Percentiles rank a stretch among this genome's conserved stretches.
These are phyloP conservation scores for Papilio gigon DNA, from an alignment of 2,888 invertebrate genomes.

Conservation along the genomic window DNA sequence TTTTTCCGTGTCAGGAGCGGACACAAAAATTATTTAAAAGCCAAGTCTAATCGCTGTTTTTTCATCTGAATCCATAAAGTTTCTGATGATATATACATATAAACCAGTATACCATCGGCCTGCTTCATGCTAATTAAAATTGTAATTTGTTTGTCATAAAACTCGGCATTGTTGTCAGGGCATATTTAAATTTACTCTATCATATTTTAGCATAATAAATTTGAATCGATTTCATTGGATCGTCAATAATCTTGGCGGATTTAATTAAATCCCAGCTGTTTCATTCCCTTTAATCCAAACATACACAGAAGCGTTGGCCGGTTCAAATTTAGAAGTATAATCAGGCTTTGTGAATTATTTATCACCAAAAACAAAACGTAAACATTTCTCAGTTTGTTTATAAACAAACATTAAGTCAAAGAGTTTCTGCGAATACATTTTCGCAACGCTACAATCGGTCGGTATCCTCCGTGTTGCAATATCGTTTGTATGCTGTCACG, in stretches of 20 bases:
- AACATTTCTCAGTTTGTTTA: constrained; percentile 23
- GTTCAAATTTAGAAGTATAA: constrained; percentile 1
- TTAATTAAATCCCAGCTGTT: background rate
- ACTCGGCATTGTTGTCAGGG: background rate
- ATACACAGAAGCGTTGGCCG: constrained; percentile 4
- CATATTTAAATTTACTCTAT: background rate
- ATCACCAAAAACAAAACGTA: constrained; percentile 23
- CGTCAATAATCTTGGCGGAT: background rate
- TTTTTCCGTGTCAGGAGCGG: background rate
- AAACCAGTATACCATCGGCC: too few species aligned
- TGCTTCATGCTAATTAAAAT: too few species aligned
- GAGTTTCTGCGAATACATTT: constrained; percentile 23
- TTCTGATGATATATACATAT: too few species aligned
- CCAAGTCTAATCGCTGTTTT: too few species aligned
- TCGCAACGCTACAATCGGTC: background rate
- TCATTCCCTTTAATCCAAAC: constrained; percentile 8
- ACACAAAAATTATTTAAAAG: background rate
- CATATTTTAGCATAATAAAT: background rate
- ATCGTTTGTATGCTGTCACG: background rate
- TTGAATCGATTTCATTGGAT: background rate
- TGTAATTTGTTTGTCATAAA: background rate
- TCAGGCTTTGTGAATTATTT: constrained; percentile 30
- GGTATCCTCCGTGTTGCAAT: background rate
- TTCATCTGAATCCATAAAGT: too few species aligned
- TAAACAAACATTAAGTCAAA: constrained; percentile 7